Percentiles rank a stretch among this genome's conserved stretches.
These are phyloP conservation scores for Cartodere bifasciata DNA, from an alignment of 2,888 invertebrate species.

Conservation along the genomic window DNA sequence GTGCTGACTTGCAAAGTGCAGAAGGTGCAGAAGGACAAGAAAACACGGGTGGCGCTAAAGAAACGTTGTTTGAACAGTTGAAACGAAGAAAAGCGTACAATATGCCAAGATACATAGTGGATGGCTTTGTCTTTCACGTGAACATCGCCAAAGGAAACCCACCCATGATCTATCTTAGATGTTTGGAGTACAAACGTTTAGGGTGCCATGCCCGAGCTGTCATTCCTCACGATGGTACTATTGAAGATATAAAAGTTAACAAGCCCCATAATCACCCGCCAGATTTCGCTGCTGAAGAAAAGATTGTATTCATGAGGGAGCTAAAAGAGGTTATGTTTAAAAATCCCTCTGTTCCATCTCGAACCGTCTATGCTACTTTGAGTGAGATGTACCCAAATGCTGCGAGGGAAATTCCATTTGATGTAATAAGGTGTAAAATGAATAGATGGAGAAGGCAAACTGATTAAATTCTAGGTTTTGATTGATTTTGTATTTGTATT, in stretches of 20 bases:
- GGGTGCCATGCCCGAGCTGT: slow-evolving; percentile 32
- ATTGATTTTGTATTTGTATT: too few species aligned
- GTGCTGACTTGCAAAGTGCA: too few species aligned
- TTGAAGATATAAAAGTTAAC: slow-evolving; percentile 30
- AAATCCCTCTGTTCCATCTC: slow-evolving; percentile 23
- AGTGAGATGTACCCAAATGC: slow-evolving; percentile 32
- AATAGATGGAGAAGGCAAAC: slow-evolving; percentile 26
- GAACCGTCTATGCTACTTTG: slow-evolving; percentile 26
- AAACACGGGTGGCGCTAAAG: too few species aligned
- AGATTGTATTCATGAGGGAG: slow-evolving; percentile 30
- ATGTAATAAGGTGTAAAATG: slow-evolving; percentile 28
- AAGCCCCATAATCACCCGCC: slow-evolving; percentile 32
- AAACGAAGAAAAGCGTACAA: slow-evolving; percentile 26
- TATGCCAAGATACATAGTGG: slow-evolving; percentile 33
- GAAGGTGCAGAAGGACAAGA: too few species aligned
- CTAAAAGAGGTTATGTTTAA: slow-evolving; percentile 27
- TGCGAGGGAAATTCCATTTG: slow-evolving; percentile 28
- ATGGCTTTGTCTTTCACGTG: slow-evolving; percentile 34
- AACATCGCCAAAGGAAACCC: slow-evolving; percentile 33
- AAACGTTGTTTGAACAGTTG: slow-evolving; percentile 8
- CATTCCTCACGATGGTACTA: slow-evolving; percentile 29
- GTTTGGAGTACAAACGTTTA: slow-evolving; percentile 31
- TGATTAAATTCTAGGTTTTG: too few species aligned
- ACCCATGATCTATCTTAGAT: slow-evolving; percentile 32
- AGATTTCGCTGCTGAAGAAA: slow-evolving; percentile 31